Percentiles rank a stretch among this genome's conserved stretches.
Conservation (phyloP, 2,888 invertebrate species). For the Chromoteleia sp. region DNA sequence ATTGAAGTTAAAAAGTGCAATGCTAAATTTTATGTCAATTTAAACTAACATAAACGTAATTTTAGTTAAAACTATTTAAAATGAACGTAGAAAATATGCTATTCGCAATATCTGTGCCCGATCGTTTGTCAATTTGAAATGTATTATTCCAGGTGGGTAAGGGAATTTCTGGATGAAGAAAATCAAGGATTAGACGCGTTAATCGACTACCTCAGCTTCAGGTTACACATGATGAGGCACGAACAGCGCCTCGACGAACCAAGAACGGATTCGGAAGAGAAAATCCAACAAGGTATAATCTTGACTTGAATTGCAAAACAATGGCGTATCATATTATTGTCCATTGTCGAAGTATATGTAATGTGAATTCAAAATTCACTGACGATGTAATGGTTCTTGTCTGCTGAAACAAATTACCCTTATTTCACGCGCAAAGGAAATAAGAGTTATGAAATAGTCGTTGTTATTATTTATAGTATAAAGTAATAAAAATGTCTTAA, state of each 20-base stretch:
- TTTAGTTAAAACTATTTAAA: too few species aligned
- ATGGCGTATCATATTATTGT: conserved; percentile 39
- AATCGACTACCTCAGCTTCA: conserved; percentile 98
- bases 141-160: conserved; percentile 93
- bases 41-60: too few species aligned
- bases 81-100: conserved; percentile 10
- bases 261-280: conserved; percentile 91
- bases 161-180: conserved; percentile 98
- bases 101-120: background rate
- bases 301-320: conserved; percentile 60
- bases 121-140: conserved; percentile 46
- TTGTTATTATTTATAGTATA: background rate
- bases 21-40: too few species aligned
- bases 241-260: conserved; percentile 93
- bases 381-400: background rate
- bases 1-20: too few species aligned
- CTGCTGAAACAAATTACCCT: background rate
- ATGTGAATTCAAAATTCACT: conserved; percentile 26
- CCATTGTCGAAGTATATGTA: conserved; percentile 17
- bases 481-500: too few species aligned
- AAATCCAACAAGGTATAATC: conserved; percentile 85
- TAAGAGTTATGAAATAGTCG: background rate
- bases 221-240: conserved; percentile 96
- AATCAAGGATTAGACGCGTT: conserved; percentile 98
- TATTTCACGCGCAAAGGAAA: background rate